Evolutionary conservation across 2,888 invertebrate genomes (phyloP).

Genomic region (Xestia rhomboidea): DNA sequence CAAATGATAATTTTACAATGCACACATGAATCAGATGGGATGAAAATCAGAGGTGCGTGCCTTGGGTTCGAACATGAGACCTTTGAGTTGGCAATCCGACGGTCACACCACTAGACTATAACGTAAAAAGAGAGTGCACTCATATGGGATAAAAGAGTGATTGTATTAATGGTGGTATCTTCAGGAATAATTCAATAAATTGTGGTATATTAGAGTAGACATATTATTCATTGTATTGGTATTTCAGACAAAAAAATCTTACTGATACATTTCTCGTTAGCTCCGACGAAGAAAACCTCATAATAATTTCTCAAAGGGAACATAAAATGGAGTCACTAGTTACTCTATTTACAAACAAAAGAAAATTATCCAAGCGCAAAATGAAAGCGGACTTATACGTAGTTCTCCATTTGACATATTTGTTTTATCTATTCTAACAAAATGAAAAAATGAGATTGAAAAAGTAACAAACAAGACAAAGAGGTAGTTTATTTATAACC

Average conservation of each 20-base stretch:
- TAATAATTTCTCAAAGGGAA: conserved; percentile 10
- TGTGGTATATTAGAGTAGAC: neutral
- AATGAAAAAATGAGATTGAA: conserved; percentile 61
- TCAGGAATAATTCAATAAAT: neutral
- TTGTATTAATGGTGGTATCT: no score
- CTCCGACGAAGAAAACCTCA: neutral
- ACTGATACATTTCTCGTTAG: neutral
- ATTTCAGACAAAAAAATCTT: neutral
- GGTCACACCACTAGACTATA: no score
- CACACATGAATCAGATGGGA: no score
- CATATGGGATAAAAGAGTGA: no score
- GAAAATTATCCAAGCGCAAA: conserved; percentile 5
- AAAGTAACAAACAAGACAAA: conserved; percentile 45
- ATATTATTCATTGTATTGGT: no score
- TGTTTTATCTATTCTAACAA: conserved; percentile 37
- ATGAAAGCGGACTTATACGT: neutral
- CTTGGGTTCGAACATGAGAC: no score
- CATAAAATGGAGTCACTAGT: neutral
- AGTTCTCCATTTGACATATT: conserved; percentile 27
- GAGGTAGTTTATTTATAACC: conserved; percentile 56
- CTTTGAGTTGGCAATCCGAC: no score
- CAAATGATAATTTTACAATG: no score
- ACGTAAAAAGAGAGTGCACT: no score
- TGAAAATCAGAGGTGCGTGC: no score
- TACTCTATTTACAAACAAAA: conserved; percentile 11